Conservation (phyloP, 2,797 vertebrate species). For the Enteromius mattozi region DNA sequence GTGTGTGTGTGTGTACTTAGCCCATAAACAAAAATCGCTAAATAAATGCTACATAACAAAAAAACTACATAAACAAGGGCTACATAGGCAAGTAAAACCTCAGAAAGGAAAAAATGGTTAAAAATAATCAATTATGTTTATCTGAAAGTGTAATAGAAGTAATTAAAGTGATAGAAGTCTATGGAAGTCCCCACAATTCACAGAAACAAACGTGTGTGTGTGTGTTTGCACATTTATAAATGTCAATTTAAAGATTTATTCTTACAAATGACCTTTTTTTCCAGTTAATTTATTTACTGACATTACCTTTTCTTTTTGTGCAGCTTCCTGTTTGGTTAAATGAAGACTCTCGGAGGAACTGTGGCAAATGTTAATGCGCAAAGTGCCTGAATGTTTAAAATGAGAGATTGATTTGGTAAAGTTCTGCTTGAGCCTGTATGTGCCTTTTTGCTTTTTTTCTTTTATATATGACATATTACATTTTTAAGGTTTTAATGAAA, state of each 20-base stretch:
- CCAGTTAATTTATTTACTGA: background rate
- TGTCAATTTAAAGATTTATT: background rate
- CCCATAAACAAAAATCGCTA: too few relatives aligned
- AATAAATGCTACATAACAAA: too few relatives aligned
- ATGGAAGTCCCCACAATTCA: too few relatives aligned
- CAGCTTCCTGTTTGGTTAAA: conserved; percentile 93
- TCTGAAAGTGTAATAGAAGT: too few relatives aligned
- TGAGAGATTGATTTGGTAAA: conserved; percentile 43
- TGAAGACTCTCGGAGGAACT: conserved; percentile 29
- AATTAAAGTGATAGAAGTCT: too few relatives aligned
- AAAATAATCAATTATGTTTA: too few relatives aligned
- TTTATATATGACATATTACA: conserved; percentile 25
- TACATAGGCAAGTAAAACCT: too few relatives aligned
- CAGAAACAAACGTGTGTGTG: too few relatives aligned
- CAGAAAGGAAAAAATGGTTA: too few relatives aligned
- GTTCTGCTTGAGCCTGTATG: conserved; percentile 7
- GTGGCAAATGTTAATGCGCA: conserved; percentile 22
- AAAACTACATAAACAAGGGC: too few relatives aligned
- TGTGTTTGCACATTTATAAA: background rate
- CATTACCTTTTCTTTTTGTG: conserved; percentile 56
- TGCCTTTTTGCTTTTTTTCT: conserved; percentile 8
- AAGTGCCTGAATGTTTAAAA: conserved; percentile 57
- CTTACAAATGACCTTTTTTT: background rate
- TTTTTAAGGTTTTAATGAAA: conserved; percentile 35
- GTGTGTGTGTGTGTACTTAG: too few relatives aligned